These are phyloP conservation scores for Larimichthys polyactis DNA, from an alignment of 2,113 vertebrate genomes.

Conservation along the genomic window DNA sequence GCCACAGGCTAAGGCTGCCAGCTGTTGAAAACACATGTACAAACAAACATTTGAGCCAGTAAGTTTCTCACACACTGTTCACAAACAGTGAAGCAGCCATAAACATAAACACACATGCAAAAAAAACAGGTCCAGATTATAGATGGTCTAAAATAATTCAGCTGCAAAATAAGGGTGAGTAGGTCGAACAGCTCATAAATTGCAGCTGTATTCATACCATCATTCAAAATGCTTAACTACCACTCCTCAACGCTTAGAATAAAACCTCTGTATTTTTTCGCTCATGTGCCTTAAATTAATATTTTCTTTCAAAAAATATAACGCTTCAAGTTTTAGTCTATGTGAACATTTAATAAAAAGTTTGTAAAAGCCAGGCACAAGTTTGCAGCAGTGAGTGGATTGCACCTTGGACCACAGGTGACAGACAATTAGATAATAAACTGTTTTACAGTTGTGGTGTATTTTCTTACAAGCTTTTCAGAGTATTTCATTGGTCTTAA, in stretches of 20 bases:
- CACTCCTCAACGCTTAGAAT: too few relatives aligned
- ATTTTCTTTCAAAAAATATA: too few relatives aligned
- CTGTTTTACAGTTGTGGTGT: background rate
- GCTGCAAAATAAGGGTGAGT: background rate
- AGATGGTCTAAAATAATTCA: background rate
- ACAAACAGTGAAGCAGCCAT: background rate
- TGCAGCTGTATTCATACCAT: background rate
- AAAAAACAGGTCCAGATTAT: too few relatives aligned
- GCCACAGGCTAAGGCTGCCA: slow-evolving; percentile 94
- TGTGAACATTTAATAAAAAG: background rate
- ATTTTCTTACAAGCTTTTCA: too few relatives aligned
- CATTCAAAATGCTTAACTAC: too few relatives aligned
- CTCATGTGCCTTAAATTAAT: background rate
- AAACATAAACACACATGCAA: background rate
- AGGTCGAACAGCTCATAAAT: background rate
- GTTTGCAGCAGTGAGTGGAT: background rate
- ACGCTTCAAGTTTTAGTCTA: background rate
- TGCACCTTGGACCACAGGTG: background rate
- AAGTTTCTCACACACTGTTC: background rate
- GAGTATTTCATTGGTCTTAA: too few relatives aligned
- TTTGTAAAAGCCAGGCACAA: background rate
- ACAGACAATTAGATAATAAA: background rate
- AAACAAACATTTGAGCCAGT: background rate
- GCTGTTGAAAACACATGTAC: slow-evolving; percentile 77
- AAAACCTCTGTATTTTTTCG: background rate